phyloP scores from a whole-genome alignment of 2,797 vertebrate species.

The Chaetodon trifasciatus region DNA sequence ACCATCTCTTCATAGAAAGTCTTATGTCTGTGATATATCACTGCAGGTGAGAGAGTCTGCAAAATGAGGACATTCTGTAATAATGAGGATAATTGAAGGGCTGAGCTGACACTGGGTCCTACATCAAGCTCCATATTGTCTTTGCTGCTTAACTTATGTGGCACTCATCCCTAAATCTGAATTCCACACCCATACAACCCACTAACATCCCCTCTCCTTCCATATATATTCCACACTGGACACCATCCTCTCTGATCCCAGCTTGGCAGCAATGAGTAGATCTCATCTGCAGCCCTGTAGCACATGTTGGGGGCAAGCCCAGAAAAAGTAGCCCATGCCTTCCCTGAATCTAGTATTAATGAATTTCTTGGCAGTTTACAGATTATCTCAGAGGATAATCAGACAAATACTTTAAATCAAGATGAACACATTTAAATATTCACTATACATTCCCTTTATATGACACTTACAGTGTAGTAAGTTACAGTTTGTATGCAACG shows the following conservation, averaged over 20 bases:
- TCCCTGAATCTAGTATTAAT: constrained; percentile 1
- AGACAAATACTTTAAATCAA: background rate
- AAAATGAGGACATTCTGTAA: constrained; percentile 72
- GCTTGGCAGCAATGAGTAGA: constrained; percentile 4
- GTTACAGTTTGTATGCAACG: no score
- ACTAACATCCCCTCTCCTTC: constrained; percentile 34
- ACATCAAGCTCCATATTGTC: constrained; percentile 53
- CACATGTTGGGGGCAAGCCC: background rate
- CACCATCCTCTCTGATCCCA: constrained; percentile 31
- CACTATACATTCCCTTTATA: background rate
- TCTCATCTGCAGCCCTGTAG: constrained; percentile 26
- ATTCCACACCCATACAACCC: constrained; percentile 36
- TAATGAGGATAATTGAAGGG: constrained; percentile 72
- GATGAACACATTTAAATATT: background rate
- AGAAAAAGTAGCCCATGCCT: background rate
- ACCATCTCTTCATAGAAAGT: constrained; percentile 57
- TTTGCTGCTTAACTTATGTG: constrained; percentile 49
- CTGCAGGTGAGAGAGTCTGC: constrained; percentile 64
- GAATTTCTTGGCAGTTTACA: background rate
- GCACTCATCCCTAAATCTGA: constrained; percentile 44
- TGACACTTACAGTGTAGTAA: background rate
- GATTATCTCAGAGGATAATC: background rate
- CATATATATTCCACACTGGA: constrained; percentile 45
- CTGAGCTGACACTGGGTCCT: constrained; percentile 55
- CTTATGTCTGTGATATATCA: constrained; percentile 60